Conservation (phyloP, 2,113 vertebrate species). For the Beaufortia kweichowensis region DNA sequence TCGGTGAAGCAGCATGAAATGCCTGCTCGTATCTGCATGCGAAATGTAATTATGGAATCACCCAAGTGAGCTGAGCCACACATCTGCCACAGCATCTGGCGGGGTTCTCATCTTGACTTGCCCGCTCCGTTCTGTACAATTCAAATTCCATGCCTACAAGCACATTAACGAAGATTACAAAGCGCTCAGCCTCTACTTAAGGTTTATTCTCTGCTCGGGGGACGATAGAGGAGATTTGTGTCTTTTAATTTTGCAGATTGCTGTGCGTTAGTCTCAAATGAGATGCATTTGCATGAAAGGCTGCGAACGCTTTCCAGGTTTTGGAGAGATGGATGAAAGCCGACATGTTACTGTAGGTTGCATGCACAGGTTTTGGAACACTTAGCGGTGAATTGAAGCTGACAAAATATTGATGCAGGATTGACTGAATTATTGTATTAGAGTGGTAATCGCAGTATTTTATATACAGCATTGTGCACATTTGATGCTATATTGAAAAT, state of each 20-base stretch:
- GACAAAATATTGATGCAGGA: not conserved
- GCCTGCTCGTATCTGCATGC: slow-evolving; percentile 55
- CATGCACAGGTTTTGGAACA: slow-evolving; percentile 2
- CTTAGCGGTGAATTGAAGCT: slow-evolving; percentile 15
- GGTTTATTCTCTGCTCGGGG: slow-evolving; percentile 47
- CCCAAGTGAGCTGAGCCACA: slow-evolving; percentile 54
- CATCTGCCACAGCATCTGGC: slow-evolving; percentile 63
- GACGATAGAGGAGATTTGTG: slow-evolving; percentile 44
- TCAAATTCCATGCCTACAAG: slow-evolving; percentile 56
- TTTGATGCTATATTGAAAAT: no score
- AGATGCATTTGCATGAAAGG: slow-evolving; percentile 43
- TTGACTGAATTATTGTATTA: not conserved
- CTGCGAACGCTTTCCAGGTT: slow-evolving; percentile 33
- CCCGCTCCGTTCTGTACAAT: slow-evolving; percentile 44
- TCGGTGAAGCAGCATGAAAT: slow-evolving; percentile 41
- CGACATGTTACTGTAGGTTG: not conserved
- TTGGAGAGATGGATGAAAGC: slow-evolving; percentile 31
- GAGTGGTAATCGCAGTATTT: not conserved
- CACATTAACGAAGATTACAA: slow-evolving; percentile 58
- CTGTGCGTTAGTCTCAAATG: slow-evolving; percentile 21
- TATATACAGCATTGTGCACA: not conserved
- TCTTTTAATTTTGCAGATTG: slow-evolving; percentile 44
- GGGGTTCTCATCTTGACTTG: slow-evolving; percentile 36
- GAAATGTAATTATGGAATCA: slow-evolving; percentile 63
- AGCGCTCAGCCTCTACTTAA: slow-evolving; percentile 55